These are phyloP conservation scores for Tipula vernalis DNA, from an alignment of 2,888 invertebrate genomes.

Conservation along the genomic window DNA sequence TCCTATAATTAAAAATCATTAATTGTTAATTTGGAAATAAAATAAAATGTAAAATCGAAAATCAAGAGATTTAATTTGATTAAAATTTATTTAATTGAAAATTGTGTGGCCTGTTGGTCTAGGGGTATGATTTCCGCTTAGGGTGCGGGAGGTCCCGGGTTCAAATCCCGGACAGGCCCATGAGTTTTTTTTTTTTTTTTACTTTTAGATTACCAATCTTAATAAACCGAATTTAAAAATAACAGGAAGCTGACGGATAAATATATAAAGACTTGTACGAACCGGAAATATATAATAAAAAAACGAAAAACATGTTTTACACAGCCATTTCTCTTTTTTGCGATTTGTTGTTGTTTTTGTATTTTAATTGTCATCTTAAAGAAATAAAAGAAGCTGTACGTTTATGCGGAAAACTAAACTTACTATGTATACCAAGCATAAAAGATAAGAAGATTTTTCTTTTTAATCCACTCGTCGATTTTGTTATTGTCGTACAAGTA, in stretches of 20 bases:
- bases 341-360: background rate
- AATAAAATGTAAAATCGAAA: background rate
- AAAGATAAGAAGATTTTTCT: background rate
- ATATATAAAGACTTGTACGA: background rate
- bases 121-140: slow-evolving; percentile 11
- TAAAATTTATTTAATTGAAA: too few relatives aligned
- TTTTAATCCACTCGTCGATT: background rate
- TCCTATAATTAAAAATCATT: background rate
- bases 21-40: background rate
- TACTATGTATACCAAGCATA: background rate
- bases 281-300: background rate
- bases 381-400: background rate
- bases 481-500: background rate
- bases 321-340: background rate
- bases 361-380: background rate
- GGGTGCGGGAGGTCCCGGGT: slow-evolving; percentile 10
- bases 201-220: background rate
- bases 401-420: background rate
- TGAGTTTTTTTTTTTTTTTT: background rate
- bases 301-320: background rate
- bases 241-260: background rate
- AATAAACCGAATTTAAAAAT: background rate
- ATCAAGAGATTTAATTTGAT: background rate
- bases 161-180: background rate
- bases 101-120: background rate